Conservation (phyloP, 2,797 vertebrate genomes). For the Amniataba percoides region DNA sequence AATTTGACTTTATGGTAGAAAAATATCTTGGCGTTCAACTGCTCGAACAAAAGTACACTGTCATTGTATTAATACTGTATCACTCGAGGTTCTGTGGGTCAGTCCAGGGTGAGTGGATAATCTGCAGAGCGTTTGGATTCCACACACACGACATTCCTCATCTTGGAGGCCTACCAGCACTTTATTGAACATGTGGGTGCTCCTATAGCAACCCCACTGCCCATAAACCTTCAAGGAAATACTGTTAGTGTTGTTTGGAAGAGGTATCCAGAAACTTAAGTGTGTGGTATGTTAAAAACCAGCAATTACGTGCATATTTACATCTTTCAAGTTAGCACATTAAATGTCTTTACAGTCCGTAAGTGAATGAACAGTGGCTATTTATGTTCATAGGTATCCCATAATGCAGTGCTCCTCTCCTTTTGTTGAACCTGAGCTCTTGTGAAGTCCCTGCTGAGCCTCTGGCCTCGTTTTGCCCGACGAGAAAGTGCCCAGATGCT, state of each 20-base stretch:
- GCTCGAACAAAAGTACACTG: conserved; percentile 58
- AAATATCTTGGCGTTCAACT: conserved; percentile 64
- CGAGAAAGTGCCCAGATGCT: conserved; percentile 42
- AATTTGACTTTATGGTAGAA: conserved; percentile 72
- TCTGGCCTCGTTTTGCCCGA: conserved; percentile 34
- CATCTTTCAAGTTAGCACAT: conserved; percentile 51
- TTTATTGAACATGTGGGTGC: conserved; percentile 57
- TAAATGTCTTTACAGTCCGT: conserved; percentile 35
- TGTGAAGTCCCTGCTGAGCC: conserved; percentile 35
- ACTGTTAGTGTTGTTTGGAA: conserved; percentile 35
- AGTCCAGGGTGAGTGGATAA: conserved; percentile 52
- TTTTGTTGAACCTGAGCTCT: conserved; percentile 36
- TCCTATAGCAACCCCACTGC: conserved; percentile 30
- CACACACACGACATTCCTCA: conserved; percentile 45
- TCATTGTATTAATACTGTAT: conserved; percentile 69
- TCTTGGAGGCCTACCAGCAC: conserved; percentile 29
- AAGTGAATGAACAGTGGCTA: conserved; percentile 46
- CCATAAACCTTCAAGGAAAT: conserved; percentile 56
- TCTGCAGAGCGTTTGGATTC: conserved; percentile 42
- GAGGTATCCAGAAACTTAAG: conserved; percentile 52
- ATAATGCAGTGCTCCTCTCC: conserved; percentile 32
- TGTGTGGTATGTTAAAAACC: conserved; percentile 61
- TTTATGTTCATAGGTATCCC: conserved; percentile 49
- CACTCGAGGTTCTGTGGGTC: conserved; percentile 58
- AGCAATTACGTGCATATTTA: conserved; percentile 70